phyloP scores from a whole-genome alignment of 2,888 invertebrate species.

The Temnothorax unifasciatus region DNA sequence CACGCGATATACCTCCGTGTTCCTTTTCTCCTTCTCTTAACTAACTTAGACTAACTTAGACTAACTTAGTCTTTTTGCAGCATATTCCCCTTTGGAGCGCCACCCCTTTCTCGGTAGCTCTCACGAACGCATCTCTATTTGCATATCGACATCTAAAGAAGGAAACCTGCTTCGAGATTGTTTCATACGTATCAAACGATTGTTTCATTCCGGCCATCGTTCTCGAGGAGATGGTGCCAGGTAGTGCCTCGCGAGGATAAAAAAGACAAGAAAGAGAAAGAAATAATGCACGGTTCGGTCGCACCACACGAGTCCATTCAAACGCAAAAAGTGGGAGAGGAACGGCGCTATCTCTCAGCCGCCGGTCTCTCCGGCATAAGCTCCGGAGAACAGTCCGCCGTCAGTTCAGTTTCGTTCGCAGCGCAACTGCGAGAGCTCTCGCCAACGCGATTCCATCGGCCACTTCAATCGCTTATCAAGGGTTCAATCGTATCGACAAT shows the following conservation, averaged over 20 bases:
- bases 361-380: slow-evolving; percentile 10
- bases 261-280: neutral
- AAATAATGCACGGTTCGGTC: neutral
- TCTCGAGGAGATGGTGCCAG: neutral
- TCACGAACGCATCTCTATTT: neutral
- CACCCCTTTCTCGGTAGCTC: neutral
- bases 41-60: too few relatives aligned
- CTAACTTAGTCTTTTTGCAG: neutral
- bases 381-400: slow-evolving; percentile 51
- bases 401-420: slow-evolving; percentile 66
- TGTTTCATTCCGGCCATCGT: neutral
- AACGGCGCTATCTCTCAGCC: slow-evolving; percentile 59
- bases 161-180: neutral
- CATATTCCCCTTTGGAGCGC: neutral
- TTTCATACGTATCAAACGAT: neutral
- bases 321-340: slow-evolving; percentile 57
- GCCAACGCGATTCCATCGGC: neutral
- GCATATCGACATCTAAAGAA: neutral
- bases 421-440: slow-evolving; percentile 59
- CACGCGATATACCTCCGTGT: too few relatives aligned
- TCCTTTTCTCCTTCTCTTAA: neutral
- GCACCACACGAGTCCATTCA: neutral
- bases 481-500: slow-evolving; percentile 1
- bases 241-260: neutral
- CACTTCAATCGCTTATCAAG: slow-evolving; percentile 6